Evolutionary conservation across 2,797 vertebrate species (phyloP).

Genomic region (Babyrousa celebensis): DNA sequence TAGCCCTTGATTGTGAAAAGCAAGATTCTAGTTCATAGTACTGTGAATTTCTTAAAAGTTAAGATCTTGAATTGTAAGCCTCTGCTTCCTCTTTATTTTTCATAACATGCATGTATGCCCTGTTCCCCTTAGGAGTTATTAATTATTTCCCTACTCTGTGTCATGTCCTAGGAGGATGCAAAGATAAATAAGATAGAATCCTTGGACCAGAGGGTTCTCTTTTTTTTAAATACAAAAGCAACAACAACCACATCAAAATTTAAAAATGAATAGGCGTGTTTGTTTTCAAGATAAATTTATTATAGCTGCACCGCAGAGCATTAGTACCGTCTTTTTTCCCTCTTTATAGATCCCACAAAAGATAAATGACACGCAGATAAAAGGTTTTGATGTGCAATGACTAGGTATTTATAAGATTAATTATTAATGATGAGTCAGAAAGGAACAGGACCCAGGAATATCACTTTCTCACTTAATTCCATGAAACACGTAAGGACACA

Average conservation of each 20-base stretch:
- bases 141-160: neutral
- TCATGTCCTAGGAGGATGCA: neutral
- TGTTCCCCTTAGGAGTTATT: neutral
- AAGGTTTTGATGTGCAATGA: neutral
- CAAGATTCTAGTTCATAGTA: neutral
- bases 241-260: neutral
- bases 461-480: neutral
- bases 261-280: neutral
- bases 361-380: neutral
- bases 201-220: neutral
- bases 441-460: neutral
- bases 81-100: slow-evolving; percentile 41
- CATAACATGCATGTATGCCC: neutral
- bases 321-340: neutral
- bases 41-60: slow-evolving; percentile 34
- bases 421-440: neutral
- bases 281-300: slow-evolving; percentile 24
- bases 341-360: neutral
- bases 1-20: neutral
- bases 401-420: neutral
- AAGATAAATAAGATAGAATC: neutral
- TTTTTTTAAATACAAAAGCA: neutral
- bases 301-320: neutral
- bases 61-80: neutral
- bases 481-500: neutral